A percentile compares a stretch with the other conserved stretches of the same genome.
phyloP scores from a whole-genome alignment of 92 coral and sea anemone genomes.

The Paragorgia papillata region DNA sequence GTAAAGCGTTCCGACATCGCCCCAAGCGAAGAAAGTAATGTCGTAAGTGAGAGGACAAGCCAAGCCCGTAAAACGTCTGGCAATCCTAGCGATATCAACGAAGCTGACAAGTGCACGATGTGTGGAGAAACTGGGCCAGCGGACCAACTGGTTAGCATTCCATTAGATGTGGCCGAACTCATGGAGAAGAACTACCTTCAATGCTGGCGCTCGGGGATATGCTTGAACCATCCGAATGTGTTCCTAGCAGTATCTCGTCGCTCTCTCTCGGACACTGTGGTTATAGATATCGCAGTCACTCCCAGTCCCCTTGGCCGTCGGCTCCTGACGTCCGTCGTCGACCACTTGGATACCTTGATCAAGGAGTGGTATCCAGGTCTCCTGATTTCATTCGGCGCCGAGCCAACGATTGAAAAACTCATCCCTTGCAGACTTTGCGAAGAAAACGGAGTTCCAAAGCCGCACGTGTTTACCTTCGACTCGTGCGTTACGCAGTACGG shows the following conservation, averaged over 20 bases:
- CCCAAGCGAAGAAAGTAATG: background rate
- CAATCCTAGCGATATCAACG: background rate
- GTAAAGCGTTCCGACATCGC: background rate
- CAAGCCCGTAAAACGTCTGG: too few relatives aligned
- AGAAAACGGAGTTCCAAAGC: slow-evolving; percentile 57
- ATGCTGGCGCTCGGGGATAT: slow-evolving; percentile 94
- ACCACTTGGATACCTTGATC: slow-evolving; percentile 88
- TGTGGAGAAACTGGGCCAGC: slow-evolving; percentile 56
- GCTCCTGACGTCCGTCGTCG: slow-evolving; percentile 81
- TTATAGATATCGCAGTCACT: slow-evolving; percentile 73
- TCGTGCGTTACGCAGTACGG: slow-evolving; percentile 78
- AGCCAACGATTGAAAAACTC: slow-evolving; percentile 69
- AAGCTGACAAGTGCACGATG: slow-evolving; percentile 11
- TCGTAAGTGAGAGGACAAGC: too few relatives aligned
- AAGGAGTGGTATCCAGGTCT: slow-evolving; percentile 95
- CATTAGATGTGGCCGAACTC: slow-evolving; percentile 67
- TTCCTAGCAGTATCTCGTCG: slow-evolving; percentile 65
- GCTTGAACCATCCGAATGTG: slow-evolving; percentile 72
- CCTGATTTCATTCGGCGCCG: slow-evolving; percentile 70
- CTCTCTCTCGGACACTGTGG: slow-evolving; percentile 64
- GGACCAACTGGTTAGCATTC: slow-evolving; percentile 54
- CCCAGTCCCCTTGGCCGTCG: slow-evolving; percentile 89
- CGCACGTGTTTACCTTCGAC: slow-evolving; percentile 72
- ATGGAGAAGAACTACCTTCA: slow-evolving; percentile 71
- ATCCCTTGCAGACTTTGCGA: slow-evolving; percentile 87